Base-by-base conservation (phyloP, 2,113 vertebrate species). In the Actenoides hombroni region DNA sequence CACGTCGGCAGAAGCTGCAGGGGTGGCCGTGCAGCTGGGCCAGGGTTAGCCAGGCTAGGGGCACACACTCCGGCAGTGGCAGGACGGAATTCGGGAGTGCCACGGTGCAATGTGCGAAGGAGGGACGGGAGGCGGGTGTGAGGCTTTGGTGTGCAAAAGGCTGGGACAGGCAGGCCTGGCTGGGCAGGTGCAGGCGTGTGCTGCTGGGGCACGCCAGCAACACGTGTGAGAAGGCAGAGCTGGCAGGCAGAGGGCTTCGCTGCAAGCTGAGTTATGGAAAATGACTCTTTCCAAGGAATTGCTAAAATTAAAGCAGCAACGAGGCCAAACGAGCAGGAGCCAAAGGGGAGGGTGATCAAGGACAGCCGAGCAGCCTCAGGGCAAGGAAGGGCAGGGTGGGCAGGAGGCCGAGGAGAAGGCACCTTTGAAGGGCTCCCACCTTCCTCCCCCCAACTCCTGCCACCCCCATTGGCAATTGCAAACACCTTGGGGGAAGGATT, bases 231-330 rank as follows among this genome's bases (percentile, higher is more conserved):
- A 88, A 96, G 94, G 92, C 93, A 96, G 90, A 90, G 85, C 96
- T 96, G 94, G 96, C 94, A 94, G 88, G 86, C 86, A 89, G 92
- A 94, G 95, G 91, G 91, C 86, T 95, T 89, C 6, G 2, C 91
- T 91, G 86, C 3, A 31, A 92, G 92, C 86, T 96, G 95, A 97
- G 92, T 95, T 97, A 96, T 96, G 95, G 96, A 97, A 96, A 97
- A 96, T 95, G 87, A 96, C 93, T 95, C 95, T 97, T 97, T 95
- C 95, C 96, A 97, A 96, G 94, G 95, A 97, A 95, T 95, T 95
- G 93, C 96, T 97, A 95, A 95, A 96, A 96, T 95, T 95, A 94
- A 94, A 95, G 95, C 59, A 0, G 91, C 90, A 65, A 67, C 0
- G 35, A 95, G 91, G 93, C 95, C 94, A 96, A 91, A 81, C 18